Conservation (phyloP, 1,140 invertebrate species). For the Drosophila arawakana region DNA sequence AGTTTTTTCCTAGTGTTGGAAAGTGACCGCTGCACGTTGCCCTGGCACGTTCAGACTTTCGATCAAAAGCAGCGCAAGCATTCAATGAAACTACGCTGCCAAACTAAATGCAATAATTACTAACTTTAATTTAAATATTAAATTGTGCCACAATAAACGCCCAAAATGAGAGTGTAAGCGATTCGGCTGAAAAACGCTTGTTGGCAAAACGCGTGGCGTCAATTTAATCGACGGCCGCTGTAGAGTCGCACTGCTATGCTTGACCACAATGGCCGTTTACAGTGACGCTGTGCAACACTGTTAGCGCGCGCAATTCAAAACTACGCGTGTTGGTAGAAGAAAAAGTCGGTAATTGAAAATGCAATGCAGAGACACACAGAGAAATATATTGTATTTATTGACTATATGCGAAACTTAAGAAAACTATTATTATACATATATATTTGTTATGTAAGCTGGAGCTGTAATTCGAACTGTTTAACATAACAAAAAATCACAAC, state of each 20-base stretch:
- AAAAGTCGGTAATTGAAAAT: neutral
- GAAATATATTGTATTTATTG: constrained; percentile 54
- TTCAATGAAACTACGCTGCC: neutral
- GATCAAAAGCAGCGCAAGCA: constrained; percentile 1
- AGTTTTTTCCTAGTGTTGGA: constrained; percentile 75
- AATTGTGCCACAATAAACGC: constrained; percentile 8
- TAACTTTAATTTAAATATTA: neutral
- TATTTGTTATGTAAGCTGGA: constrained; percentile 39
- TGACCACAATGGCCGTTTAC: constrained; percentile 21
- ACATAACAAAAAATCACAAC: constrained; percentile 69
- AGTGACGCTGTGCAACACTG: constrained; percentile 49
- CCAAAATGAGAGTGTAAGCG: neutral
- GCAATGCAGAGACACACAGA: constrained; percentile 16
- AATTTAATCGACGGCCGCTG: constrained; percentile 27
- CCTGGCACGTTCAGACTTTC: constrained; percentile 53
- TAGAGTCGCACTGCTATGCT: constrained; percentile 34
- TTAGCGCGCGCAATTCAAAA: constrained; percentile 49
- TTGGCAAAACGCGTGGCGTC: constrained; percentile 15
- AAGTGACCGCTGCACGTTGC: constrained; percentile 29
- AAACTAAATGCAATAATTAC: neutral
- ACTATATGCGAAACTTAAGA: constrained; percentile 49
- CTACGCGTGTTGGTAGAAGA: neutral
- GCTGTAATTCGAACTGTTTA: constrained; percentile 53
- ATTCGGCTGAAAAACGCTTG: constrained; percentile 6
- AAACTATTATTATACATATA: constrained; percentile 32